Evolutionary conservation across 2,113 vertebrate species (phyloP).

Genomic region (Phyllostomus hastatus): DNA sequence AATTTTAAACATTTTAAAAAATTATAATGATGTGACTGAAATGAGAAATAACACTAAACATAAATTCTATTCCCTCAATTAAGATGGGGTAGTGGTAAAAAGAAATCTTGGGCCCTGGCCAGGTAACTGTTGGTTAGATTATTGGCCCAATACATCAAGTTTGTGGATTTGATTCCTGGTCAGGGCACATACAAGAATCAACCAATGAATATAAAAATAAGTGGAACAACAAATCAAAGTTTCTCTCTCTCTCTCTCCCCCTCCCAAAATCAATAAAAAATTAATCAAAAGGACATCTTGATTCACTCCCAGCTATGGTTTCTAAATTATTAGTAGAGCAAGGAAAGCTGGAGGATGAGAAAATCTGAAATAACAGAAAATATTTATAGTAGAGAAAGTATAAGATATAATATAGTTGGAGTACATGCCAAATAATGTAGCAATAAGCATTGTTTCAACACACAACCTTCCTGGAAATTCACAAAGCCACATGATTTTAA

Average conservation of each 20-base stretch:
- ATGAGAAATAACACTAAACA: neutral
- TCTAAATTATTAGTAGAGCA: neutral
- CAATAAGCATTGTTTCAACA: neutral
- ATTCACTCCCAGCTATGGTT: neutral
- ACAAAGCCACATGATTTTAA: neutral
- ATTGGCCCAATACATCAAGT: too few species aligned
- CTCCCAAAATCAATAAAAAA: too few species aligned
- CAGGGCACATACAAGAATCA: too few species aligned
- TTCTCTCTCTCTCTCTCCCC: too few species aligned
- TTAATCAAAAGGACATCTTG: neutral
- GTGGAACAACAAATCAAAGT: too few species aligned
- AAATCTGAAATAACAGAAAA: neutral
- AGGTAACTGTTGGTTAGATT: too few species aligned
- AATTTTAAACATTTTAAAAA: neutral
- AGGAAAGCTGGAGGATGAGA: neutral
- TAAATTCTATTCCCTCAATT: neutral
- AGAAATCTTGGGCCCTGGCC: neutral
- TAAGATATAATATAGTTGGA: neutral
- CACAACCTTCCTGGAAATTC: neutral
- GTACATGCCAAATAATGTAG: neutral
- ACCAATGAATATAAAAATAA: too few species aligned
- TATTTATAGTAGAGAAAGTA: neutral
- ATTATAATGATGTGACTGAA: neutral
- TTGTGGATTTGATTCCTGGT: too few species aligned
- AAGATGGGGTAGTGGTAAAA: neutral